These are phyloP conservation scores for Philereme transversata DNA, from an alignment of 2,888 invertebrate species.

Conservation along the genomic window DNA sequence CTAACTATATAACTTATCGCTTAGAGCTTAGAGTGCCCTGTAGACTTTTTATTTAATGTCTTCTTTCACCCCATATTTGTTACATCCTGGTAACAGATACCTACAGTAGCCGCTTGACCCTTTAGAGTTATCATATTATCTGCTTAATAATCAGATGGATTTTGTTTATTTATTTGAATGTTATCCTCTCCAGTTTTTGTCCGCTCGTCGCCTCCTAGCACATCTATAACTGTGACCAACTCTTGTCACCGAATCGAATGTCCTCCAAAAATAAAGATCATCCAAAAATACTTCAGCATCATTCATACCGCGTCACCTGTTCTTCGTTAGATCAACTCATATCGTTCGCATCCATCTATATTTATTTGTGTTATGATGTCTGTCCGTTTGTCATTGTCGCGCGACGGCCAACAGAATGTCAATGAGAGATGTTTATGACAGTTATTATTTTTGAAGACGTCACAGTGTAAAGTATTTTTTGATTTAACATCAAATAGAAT, in stretches of 20 bases:
- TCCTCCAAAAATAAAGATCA: conserved; percentile 26
- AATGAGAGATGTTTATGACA: conserved; percentile 37
- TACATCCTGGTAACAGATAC: no score
- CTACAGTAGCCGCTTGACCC: no score
- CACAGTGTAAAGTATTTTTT: conserved; percentile 29
- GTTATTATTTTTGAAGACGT: conserved; percentile 33
- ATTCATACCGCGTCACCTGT: conserved; percentile 37
- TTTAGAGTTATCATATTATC: no score
- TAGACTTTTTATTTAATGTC: no score
- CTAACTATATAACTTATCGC: no score
- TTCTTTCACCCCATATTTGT: no score
- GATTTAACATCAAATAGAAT: conserved; percentile 16
- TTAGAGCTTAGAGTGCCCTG: no score
- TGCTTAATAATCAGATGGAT: no score
- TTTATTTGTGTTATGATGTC: conserved; percentile 40
- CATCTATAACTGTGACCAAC: background rate
- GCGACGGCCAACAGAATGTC: conserved; percentile 36
- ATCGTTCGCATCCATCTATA: conserved; percentile 37
- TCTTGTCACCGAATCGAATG: conserved; percentile 22
- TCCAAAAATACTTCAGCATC: conserved; percentile 34
- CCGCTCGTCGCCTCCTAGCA: background rate
- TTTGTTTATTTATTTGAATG: no score
- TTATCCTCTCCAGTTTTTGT: background rate
- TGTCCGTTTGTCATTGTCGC: conserved; percentile 39
- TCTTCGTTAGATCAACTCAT: conserved; percentile 35